Conservation (phyloP, 2,888 invertebrate genomes). For the Sympetrum striolatum region DNA sequence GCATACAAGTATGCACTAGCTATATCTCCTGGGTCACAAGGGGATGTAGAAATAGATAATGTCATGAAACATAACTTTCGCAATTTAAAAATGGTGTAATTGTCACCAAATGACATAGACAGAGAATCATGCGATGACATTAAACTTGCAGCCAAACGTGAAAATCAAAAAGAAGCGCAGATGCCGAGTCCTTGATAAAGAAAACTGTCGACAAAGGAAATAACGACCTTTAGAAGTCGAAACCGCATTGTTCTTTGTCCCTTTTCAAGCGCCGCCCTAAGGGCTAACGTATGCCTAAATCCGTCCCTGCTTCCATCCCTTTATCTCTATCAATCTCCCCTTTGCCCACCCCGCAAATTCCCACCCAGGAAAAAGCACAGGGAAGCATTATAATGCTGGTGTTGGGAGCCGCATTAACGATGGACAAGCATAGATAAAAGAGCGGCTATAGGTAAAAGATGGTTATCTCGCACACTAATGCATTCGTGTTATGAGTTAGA, state of each 20-base stretch:
- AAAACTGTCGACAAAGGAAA: too few relatives aligned
- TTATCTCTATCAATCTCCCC: not conserved
- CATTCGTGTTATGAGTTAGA: slow-evolving; percentile 15
- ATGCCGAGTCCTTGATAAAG: too few relatives aligned
- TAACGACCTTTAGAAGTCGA: too few relatives aligned
- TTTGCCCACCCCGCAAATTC: not conserved
- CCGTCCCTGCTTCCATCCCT: not conserved
- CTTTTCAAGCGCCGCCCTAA: not conserved
- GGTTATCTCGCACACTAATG: slow-evolving; percentile 20
- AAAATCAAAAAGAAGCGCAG: too few relatives aligned
- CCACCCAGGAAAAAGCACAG: not conserved
- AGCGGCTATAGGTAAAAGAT: not conserved
- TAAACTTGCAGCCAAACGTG: too few relatives aligned
- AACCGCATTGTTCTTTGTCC: not conserved
- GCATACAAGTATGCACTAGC: too few relatives aligned
- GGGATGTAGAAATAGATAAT: too few relatives aligned
- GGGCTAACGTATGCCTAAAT: not conserved
- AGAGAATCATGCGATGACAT: too few relatives aligned
- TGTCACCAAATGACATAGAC: too few relatives aligned
- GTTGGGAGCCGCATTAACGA: slow-evolving; percentile 15
- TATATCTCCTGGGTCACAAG: too few relatives aligned
- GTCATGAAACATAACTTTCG: too few relatives aligned
- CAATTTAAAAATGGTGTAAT: too few relatives aligned
- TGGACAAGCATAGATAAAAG: slow-evolving; percentile 29
- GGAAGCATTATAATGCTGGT: slow-evolving; percentile 10